A percentile compares a stretch with the other conserved stretches of the same genome.
Conservation (phyloP, 1,140 invertebrate genomes). For the Ceratina calcarata region DNA sequence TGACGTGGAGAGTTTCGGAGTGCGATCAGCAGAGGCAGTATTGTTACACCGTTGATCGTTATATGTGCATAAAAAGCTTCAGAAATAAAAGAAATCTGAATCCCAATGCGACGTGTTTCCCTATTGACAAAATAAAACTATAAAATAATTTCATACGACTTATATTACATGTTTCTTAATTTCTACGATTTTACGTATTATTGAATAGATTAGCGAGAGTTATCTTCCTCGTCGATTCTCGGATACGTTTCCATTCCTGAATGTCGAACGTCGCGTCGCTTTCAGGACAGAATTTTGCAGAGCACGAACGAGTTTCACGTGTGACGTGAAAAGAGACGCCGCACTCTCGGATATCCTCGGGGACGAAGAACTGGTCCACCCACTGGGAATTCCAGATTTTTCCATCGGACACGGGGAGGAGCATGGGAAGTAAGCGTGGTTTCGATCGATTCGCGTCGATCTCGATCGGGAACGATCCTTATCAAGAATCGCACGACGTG, state of each 20-base stretch:
- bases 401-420: slow-evolving; percentile 20
- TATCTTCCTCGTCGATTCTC: neutral
- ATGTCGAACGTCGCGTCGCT: neutral
- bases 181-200: too few relatives aligned
- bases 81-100: slow-evolving; percentile 57
- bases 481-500: neutral
- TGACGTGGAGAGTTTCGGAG: slow-evolving; percentile 5
- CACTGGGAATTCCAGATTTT: slow-evolving; percentile 61
- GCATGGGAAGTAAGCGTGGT: neutral
- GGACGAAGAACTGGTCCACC: slow-evolving; percentile 63
- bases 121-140: neutral
- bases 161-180: neutral
- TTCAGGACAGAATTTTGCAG: neutral
- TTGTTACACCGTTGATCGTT: slow-evolving; percentile 63
- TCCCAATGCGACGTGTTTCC: slow-evolving; percentile 6
- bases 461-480: slow-evolving; percentile 30
- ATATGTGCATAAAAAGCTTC: slow-evolving; percentile 60
- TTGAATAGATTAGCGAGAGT: too few relatives aligned
- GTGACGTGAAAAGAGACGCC: slow-evolving; percentile 55
- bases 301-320: slow-evolving; percentile 37
- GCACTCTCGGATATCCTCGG: slow-evolving; percentile 52
- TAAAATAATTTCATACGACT: too few relatives aligned
- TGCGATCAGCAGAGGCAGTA: slow-evolving; percentile 45
- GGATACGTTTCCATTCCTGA: too few relatives aligned
- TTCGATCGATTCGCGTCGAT: slow-evolving; percentile 26